phyloP scores from a whole-genome alignment of 1,140 invertebrate genomes.

The Drosophila dunni region DNA sequence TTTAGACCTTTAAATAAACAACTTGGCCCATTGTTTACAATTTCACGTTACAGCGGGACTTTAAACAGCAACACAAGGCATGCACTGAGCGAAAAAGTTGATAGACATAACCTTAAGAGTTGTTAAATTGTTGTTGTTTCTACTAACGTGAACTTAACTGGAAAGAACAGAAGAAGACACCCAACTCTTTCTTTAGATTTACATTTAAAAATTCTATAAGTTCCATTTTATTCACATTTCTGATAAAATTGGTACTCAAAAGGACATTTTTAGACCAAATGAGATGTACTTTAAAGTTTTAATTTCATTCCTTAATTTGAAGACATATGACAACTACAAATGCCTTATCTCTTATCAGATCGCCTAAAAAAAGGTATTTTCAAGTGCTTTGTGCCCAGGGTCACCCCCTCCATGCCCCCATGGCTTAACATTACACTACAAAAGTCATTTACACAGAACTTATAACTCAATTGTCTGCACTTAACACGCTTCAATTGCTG shows the following conservation, averaged over 20 bases:
- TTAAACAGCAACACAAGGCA: no score
- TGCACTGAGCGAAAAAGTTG: no score
- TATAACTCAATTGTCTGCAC: constrained; percentile 53
- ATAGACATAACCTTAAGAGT: no score
- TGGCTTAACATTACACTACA: not conserved
- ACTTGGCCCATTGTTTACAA: constrained; percentile 2
- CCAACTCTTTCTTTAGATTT: no score
- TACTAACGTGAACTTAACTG: no score
- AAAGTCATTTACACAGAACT: constrained; percentile 42
- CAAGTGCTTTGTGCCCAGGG: not conserved
- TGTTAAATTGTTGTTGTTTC: no score
- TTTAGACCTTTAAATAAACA: constrained; percentile 3
- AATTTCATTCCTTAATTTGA: constrained; percentile 1
- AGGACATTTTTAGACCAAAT: not conserved
- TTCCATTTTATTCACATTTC: no score
- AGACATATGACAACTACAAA: constrained; percentile 29
- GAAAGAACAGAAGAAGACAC: no score
- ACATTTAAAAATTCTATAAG: no score
- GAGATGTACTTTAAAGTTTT: not conserved
- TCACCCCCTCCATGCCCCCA: not conserved
- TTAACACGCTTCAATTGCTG: constrained; percentile 62
- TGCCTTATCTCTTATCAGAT: constrained; percentile 3
- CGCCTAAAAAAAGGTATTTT: not conserved
- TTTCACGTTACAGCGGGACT: not conserved
- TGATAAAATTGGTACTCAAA: no score